Base-by-base conservation (phyloP, 2,888 invertebrate species). In the Drosophila lutescens region DNA sequence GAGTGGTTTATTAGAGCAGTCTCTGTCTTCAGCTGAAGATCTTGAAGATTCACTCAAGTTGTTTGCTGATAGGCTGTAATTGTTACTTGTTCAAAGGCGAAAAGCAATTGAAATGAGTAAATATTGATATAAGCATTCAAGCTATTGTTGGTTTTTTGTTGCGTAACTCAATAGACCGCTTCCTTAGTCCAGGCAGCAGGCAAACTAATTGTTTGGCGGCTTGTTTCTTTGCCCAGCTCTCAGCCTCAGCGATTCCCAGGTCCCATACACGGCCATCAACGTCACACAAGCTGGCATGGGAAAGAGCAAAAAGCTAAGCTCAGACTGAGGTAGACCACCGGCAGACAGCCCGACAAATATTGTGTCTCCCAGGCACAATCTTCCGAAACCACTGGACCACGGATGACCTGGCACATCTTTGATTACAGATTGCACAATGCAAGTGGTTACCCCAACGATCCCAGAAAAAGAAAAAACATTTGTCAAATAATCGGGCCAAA, bases 361-460 rank as follows among this genome's bases (percentile, higher is more conserved):
- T 12, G 47, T 53, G 53, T 41, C 53, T 69, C 51, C 26, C 41
- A 30, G 47, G 10, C 47, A 10, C 47, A 56, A 34, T 36, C 43
- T 30, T 32, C 36, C 26, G 15, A 46, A 65, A 34, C 46, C 44
- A 46, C 56, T 47, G 83, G 80, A 74, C 74, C 66, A 55, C 50
- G 53, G 69, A 65, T 63, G 73, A 81, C 60, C 76, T 68, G 81
- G 79, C 66, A 61, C 71, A 71, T 71, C 71, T 72, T 63, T 73
- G 65, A 56, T 56, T 70, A 61, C 71, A 26, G 51, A 60, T 77
- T 82, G 40, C 61, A 63, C 58, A 76, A 66, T 56, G 43, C 12
- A 46, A 59, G 58, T 53, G 43, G 38, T 49, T 47, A 32, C 40
- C 58, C 36, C 38, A 13, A 1, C 40, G 30, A 46, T 13, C n/a